phyloP scores from a whole-genome alignment of 2,113 vertebrate species.

The Acinonyx jubatus region DNA sequence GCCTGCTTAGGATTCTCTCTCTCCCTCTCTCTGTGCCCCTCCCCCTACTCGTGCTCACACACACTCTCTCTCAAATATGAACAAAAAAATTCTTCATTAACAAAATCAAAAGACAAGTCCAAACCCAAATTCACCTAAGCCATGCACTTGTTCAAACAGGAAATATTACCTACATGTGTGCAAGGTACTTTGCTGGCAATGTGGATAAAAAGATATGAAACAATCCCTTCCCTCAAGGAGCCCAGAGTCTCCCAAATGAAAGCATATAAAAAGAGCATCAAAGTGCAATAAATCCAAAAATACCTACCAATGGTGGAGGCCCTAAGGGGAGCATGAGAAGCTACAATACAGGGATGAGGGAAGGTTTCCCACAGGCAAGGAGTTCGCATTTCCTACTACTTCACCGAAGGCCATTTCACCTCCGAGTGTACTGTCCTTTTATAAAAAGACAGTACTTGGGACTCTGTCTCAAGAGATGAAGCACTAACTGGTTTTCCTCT shows the following conservation, averaged over 20 bases:
- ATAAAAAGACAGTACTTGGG: background rate
- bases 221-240: background rate
- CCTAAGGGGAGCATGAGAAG: background rate
- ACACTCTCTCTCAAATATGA: too few species aligned
- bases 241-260: background rate
- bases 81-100: background rate
- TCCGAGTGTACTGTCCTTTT: background rate
- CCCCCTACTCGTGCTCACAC: too few species aligned
- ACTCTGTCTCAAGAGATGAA: background rate
- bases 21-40: too few species aligned
- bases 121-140: background rate
- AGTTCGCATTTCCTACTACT: background rate
- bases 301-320: background rate
- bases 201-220: background rate
- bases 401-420: background rate
- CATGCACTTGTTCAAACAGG: background rate
- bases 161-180: background rate
- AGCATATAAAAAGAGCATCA: background rate
- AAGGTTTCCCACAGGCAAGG: background rate
- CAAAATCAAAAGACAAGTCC: conserved; percentile 17
- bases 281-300: background rate
- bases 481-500: background rate
- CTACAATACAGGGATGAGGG: background rate
- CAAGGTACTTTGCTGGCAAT: background rate
- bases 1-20: too few species aligned